Base-by-base conservation (phyloP, 2,113 vertebrate species). In the Pseudonaja textilis region DNA sequence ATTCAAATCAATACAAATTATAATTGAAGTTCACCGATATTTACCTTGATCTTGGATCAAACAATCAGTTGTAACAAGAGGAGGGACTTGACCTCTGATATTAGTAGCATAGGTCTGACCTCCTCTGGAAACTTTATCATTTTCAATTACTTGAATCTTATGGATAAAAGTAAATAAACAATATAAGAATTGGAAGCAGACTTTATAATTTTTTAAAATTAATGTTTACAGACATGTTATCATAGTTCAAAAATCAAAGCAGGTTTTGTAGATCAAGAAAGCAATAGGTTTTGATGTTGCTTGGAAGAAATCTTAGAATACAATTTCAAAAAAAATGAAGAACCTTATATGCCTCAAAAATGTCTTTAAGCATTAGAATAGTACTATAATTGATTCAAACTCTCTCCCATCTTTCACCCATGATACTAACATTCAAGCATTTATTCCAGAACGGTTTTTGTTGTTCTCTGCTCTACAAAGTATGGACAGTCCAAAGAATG, bases 11-110 rank as follows among this genome's bases (percentile, higher is more conserved):
- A 94, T 42, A 55, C 16, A 85, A 45, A 16, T 22, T 29, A 2
- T 14, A 45, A 34, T 56, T 85, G 26, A 92, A 9, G 1, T 56
- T 45, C 81, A 20, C 42, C 2, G n/a, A 56, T 50, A 42, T 69
- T 96, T 98, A 99, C 99, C 99, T 98, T 99, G 99, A 96, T 99
- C 99, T 96, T 99, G 98, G 29, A 98, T 97, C 57, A 98, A 20
- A 9, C 98, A 99, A 91, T 98, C 97, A 0, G 99, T 99, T 85
- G 99, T 99, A 95, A 99, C 99, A 22, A 99, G 97, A 10, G 99
- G 99, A 81, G 99, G 99, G 56, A 99, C 96, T 95, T 99, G 99
- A 94, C 99, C 99, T 97, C 98, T 98, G 85, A 97, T 91, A 94
- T 98, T 99, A 87, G 99, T 99, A 91, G 95, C 95, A 92, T 98